These are phyloP conservation scores for Abrostola triplasia DNA, from an alignment of 2,888 invertebrate species.

Conservation along the genomic window DNA sequence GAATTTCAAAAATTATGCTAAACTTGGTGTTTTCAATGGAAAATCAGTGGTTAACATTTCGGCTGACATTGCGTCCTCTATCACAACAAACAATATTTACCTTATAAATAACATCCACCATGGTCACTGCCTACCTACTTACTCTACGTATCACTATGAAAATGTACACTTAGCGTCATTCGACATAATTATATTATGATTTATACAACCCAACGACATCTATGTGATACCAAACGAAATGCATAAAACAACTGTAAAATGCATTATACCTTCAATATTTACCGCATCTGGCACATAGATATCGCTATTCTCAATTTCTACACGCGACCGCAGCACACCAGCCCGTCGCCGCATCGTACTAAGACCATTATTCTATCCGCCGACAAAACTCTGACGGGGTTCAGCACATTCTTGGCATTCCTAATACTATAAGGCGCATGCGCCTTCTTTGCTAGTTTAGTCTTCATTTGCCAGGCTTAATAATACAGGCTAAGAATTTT, in stretches of 20 bases:
- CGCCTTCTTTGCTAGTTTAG: background rate
- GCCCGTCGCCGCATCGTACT: background rate
- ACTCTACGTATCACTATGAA: background rate
- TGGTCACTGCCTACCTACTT: background rate
- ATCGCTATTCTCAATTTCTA: background rate
- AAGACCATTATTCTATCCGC: background rate
- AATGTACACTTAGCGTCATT: background rate
- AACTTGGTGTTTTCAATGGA: too few relatives aligned
- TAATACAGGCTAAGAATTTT: background rate
- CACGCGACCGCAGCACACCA: background rate
- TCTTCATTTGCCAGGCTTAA: background rate
- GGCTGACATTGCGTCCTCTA: background rate
- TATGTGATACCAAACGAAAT: background rate
- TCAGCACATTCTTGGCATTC: background rate
- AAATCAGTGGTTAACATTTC: too few relatives aligned
- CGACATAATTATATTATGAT: background rate
- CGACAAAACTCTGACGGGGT: background rate
- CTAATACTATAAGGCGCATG: background rate
- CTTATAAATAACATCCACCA: background rate
- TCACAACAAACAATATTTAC: background rate
- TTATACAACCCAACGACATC: background rate
- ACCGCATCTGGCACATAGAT: conserved; percentile 1
- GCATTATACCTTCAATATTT: too few relatives aligned
- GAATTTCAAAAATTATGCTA: too few relatives aligned
- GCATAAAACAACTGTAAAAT: too few relatives aligned